phyloP scores from a whole-genome alignment of 1,140 invertebrate species.

The Drosophila sp. region DNA sequence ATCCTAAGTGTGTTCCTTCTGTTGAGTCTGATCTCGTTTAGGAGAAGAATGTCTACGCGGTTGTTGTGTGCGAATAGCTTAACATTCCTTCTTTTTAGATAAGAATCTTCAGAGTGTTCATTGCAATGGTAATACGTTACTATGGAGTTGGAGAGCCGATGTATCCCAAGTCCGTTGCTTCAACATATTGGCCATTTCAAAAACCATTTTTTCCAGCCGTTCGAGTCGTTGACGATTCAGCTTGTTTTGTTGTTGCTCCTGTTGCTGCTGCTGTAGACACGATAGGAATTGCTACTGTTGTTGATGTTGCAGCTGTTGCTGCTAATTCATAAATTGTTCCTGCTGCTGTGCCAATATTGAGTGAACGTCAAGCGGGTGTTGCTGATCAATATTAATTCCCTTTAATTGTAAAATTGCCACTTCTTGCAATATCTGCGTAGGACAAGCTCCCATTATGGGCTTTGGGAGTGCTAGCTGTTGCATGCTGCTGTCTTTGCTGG shows the following conservation, averaged over 20 bases:
- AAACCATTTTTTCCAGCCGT: conserved; percentile 26
- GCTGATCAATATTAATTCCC: no score
- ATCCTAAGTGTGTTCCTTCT: conserved; percentile 11
- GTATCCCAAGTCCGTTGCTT: not conserved
- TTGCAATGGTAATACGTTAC: not conserved
- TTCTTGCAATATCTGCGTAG: no score
- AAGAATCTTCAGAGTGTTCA: conserved; percentile 28
- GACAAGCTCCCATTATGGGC: no score
- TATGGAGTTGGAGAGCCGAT: not conserved
- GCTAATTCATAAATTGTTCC: conserved; percentile 9
- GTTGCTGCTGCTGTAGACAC: conserved; percentile 16
- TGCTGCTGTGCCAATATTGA: conserved; percentile 16
- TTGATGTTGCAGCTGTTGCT: conserved; percentile 16
- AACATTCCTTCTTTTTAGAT: conserved; percentile 37
- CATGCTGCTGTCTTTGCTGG: no score
- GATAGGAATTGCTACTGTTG: not conserved
- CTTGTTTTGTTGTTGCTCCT: conserved; percentile 12
- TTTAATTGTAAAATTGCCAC: no score
- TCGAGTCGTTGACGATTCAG: conserved; percentile 18
- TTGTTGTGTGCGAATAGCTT: conserved; percentile 37
- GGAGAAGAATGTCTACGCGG: conserved; percentile 27
- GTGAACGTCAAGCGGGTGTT: not conserved
- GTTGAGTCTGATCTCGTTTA: conserved; percentile 34
- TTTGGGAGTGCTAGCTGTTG: no score
- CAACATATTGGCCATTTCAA: no score